Evolutionary conservation across 2,797 vertebrate genomes (phyloP).

Genomic region (Diplodus puntazzo): DNA sequence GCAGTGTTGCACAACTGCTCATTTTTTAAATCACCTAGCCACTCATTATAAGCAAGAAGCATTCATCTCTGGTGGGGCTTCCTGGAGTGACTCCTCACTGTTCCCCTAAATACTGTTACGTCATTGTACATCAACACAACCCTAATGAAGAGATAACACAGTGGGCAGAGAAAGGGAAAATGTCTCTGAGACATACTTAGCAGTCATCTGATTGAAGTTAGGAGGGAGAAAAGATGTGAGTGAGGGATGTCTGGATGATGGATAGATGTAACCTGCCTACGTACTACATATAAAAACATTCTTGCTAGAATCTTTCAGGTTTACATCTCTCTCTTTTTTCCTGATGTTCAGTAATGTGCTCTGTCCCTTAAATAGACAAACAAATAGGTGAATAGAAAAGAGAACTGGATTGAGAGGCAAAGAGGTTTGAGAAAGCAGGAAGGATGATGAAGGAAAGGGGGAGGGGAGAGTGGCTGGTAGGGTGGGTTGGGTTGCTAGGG

Average conservation of each 20-base stretch:
- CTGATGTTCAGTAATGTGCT: too few relatives aligned
- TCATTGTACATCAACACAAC: slow-evolving; percentile 28
- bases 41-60: slow-evolving; percentile 10
- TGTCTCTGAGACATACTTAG: slow-evolving; percentile 10
- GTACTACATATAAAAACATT: too few relatives aligned
- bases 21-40: slow-evolving; percentile 10
- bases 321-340: too few relatives aligned
- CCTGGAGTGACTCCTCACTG: slow-evolving; percentile 26
- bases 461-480: slow-evolving; percentile 57
- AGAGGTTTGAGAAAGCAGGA: slow-evolving; percentile 52
- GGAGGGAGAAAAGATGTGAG: neutral
- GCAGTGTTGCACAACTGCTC: neutral
- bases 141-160: slow-evolving; percentile 21
- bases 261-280: slow-evolving; percentile 8
- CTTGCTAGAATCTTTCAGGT: too few relatives aligned
- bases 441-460: slow-evolving; percentile 66
- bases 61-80: slow-evolving; percentile 6
- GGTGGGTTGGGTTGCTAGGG: slow-evolving; percentile 79
- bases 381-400: slow-evolving; percentile 15
- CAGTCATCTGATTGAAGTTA: slow-evolving; percentile 9
- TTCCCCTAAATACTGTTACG: slow-evolving; percentile 32
- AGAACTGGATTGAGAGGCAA: slow-evolving; percentile 25
- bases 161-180: slow-evolving; percentile 7
- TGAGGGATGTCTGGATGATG: slow-evolving; percentile 17
- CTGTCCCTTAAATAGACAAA: too few relatives aligned